These are phyloP conservation scores for roundworm (Caenorhabditis elegans) DNA, from an alignment of 1,140 invertebrate genomes.

Conservation along the genomic window WBcel235 BX284606.5:17008501-17009000, in stretches of 20 bases:
- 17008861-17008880: neutral
- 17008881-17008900: neutral
- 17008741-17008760: slow-evolving; percentile 46
- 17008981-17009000: slow-evolving; percentile 8
- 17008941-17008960: neutral
- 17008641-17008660: neutral
- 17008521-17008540: neutral
- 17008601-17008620: neutral
- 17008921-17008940: neutral
- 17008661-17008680: too few species aligned
- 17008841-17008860: neutral
- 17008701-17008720: too few species aligned
- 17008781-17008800: slow-evolving; percentile 37
- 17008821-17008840: slow-evolving; percentile 22
- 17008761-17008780: slow-evolving; percentile 47
- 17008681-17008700: slow-evolving; percentile 15
- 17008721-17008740: slow-evolving; percentile 7
- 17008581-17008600: neutral
- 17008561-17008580: neutral
- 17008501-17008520: neutral
- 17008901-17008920: neutral
- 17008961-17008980: neutral
- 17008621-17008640: too few species aligned
- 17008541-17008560: slow-evolving; percentile 13
- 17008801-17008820: slow-evolving; percentile 10